Percentiles rank a stretch among this genome's conserved stretches.
phyloP scores from a whole-genome alignment of 2,113 vertebrate species.

The Microtus pennsylvanicus region DNA sequence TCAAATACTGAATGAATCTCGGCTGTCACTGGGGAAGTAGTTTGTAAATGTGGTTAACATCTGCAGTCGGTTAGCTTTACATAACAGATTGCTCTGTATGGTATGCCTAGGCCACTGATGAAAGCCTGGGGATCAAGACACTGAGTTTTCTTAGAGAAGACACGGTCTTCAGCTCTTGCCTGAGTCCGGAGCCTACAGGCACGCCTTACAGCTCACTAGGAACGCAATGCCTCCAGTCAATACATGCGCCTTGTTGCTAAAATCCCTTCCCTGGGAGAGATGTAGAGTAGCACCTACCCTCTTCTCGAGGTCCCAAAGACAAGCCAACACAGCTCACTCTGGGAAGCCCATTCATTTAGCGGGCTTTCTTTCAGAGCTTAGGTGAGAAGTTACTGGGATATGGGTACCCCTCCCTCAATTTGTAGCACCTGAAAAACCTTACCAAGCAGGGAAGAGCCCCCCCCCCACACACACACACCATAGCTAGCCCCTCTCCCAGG shows the following conservation, averaged over 20 bases:
- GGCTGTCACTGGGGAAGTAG: neutral
- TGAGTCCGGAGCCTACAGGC: neutral
- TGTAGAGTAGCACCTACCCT: too few species aligned
- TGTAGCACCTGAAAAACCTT: neutral
- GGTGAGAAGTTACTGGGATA: neutral
- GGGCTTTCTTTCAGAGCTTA: neutral
- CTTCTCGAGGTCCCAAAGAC: neutral
- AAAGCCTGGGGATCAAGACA: neutral
- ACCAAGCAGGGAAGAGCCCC: neutral
- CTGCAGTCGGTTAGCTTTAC: neutral
- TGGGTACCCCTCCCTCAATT: too few species aligned
- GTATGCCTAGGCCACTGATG: neutral
- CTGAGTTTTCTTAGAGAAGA: neutral
- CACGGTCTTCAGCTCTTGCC: neutral
- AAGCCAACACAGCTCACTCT: neutral
- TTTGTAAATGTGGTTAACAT: neutral
- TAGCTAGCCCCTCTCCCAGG: neutral
- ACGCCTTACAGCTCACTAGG: neutral
- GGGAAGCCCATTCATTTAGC: neutral
- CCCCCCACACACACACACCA: too few species aligned
- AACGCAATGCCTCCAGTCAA: neutral
- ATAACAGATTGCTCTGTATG: neutral
- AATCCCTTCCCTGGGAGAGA: neutral
- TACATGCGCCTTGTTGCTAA: neutral
- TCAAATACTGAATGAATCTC: neutral